Percentiles rank a stretch among this genome's conserved stretches.
These are phyloP conservation scores for Pristionchus japonicus DNA, from an alignment of 2,888 invertebrate species.

Conservation along the genomic window DNA sequence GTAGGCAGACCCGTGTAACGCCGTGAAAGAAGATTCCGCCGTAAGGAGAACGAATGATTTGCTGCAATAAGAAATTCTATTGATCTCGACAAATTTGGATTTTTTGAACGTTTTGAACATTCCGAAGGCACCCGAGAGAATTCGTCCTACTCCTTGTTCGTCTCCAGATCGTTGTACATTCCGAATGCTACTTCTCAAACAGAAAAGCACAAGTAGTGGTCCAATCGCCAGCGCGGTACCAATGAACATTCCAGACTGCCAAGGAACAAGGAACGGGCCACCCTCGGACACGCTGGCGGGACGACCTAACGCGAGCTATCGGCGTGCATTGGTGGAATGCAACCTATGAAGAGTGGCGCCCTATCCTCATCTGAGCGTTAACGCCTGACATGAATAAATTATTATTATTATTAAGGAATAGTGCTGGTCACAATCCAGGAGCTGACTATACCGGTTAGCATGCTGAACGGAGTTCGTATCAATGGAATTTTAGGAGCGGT, in stretches of 20 bases:
- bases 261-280: too few species aligned
- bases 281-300: too few species aligned
- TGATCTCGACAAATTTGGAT: neutral
- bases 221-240: neutral
- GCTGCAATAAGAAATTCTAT: neutral
- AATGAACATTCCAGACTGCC: neutral
- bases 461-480: neutral
- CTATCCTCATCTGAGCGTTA: too few species aligned
- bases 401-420: too few species aligned
- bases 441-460: neutral
- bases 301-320: too few species aligned
- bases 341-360: too few species aligned
- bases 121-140: neutral
- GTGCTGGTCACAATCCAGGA: neutral
- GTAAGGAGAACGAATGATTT: neutral
- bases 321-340: too few species aligned
- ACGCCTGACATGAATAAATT: too few species aligned
- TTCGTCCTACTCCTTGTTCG: neutral
- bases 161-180: neutral
- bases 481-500: too few species aligned
- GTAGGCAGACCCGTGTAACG: neutral
- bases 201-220: neutral
- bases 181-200: neutral
- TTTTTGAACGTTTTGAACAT: neutral
- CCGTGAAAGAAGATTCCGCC: neutral